A percentile compares a stretch with the other conserved stretches of the same genome.
These are phyloP conservation scores for Neuroterus valhalla DNA, from an alignment of 1,140 invertebrate genomes.

Conservation along the genomic window DNA sequence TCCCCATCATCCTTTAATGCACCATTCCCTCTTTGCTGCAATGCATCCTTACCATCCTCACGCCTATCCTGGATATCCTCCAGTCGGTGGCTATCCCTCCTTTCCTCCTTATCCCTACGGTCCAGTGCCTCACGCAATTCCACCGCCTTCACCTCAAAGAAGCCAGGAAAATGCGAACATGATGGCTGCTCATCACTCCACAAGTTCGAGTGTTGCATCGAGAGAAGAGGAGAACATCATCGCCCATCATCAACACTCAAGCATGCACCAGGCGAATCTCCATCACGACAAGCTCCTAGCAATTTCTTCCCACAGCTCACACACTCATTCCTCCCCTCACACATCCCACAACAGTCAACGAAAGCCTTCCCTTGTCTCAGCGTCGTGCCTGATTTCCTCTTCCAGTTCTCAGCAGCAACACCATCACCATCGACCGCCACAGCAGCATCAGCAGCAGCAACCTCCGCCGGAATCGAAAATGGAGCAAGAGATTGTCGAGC, in stretches of 20 bases:
- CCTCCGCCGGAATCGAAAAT: slow-evolving; percentile 73
- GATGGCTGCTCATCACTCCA: slow-evolving; percentile 81
- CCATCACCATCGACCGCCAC: slow-evolving; percentile 67
- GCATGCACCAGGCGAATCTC: slow-evolving; percentile 69
- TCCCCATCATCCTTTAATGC: slow-evolving; percentile 80
- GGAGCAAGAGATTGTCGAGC: slow-evolving; percentile 74
- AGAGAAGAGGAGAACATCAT: slow-evolving; percentile 75
- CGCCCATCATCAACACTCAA: slow-evolving; percentile 70
- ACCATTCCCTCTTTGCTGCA: slow-evolving; percentile 80
- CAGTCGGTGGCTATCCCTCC: slow-evolving; percentile 73
- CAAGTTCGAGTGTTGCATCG: slow-evolving; percentile 77
- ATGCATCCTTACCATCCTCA: slow-evolving; percentile 83
- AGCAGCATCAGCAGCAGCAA: slow-evolving; percentile 73
- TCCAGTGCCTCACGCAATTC: slow-evolving; percentile 83
- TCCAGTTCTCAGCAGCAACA: slow-evolving; percentile 76
- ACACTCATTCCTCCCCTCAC: slow-evolving; percentile 68
- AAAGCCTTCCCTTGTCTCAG: slow-evolving; percentile 68
- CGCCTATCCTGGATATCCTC: slow-evolving; percentile 81
- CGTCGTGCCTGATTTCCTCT: slow-evolving; percentile 69
- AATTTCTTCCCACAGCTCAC: slow-evolving; percentile 69
- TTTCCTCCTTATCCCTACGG: slow-evolving; percentile 81
- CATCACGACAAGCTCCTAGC: slow-evolving; percentile 70
- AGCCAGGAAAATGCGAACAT: slow-evolving; percentile 82
- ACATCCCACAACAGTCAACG: slow-evolving; percentile 66
- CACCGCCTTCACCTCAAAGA: slow-evolving; percentile 79